Evolutionary conservation across 2,888 invertebrate species (phyloP), one percentile per base, ranked within the genome.

Genomic region (Hirudinaria manillensis): DNA sequence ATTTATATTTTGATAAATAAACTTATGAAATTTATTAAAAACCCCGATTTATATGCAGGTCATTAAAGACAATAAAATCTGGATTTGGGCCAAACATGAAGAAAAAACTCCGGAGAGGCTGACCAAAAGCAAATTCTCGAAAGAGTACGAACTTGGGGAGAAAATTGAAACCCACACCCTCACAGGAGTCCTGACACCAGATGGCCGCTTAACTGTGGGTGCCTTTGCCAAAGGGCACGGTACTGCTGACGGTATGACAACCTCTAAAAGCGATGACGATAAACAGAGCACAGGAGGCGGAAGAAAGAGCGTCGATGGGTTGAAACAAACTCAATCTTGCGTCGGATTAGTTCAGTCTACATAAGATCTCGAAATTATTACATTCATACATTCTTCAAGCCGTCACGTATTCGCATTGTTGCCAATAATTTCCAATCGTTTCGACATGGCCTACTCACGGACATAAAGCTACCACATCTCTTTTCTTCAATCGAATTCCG

Each of bases 11-110:
- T 61, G 24, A 19, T 27, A 61, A 27, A 27, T 7, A 27, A 7
- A 27, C 61, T n/a, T 7, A 61, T 61, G 13, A 13, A 61, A 13
- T 13, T 61, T 24, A 61, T 61, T 29, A 61, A 61, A 24, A 24
- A n/a, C 29, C 61, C 61, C n/a, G 7, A 10, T 19, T 24, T n/a
- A 4, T 45, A 77, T 80, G 27, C 79, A 80, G 66, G 76, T 79
- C 27, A 78, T 80, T 29, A 80, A 80, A 61, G 78, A 79, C 61
- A 78, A 80, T 76, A 67, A 77, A 29, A 79, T 80, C 29, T 76
- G 77, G 74, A 76, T 78, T n/a, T 79, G 77, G 75, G 80, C 80
- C 29, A 80, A 80, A 71, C 78, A 80, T 77, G 80, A 80, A 72
- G 79, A 79, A 71, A 74, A 78, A 67, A 80, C 79, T 21, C 74